phyloP scores from a whole-genome alignment of 2,888 invertebrate species.

The Brenthis daphne region DNA sequence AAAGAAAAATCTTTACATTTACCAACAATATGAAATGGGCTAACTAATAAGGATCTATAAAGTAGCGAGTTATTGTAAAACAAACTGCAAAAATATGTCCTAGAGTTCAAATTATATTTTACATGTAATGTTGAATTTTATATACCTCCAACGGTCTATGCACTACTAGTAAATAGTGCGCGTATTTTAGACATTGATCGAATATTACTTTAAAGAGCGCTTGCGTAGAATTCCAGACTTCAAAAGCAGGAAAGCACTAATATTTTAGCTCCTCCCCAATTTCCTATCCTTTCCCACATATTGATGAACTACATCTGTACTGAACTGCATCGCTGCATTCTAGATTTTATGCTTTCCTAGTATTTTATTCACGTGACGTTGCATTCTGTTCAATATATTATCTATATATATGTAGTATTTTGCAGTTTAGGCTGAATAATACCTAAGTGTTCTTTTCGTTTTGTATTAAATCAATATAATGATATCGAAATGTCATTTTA shows the following conservation, averaged over 20 bases:
- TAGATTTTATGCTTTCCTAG: conserved; percentile 12
- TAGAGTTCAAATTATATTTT: too few relatives aligned
- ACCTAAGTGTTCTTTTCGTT: too few relatives aligned
- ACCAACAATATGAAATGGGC: too few relatives aligned
- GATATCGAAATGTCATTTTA: too few relatives aligned
- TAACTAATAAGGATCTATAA: too few relatives aligned
- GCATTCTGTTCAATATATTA: conserved; percentile 7
- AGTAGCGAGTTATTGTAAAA: too few relatives aligned
- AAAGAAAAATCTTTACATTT: too few relatives aligned
- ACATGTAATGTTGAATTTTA: too few relatives aligned
- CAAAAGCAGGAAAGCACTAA: conserved; percentile 20
- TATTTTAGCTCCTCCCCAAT: conserved; percentile 14
- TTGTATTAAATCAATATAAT: too few relatives aligned
- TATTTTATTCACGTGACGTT: conserved; percentile 2
- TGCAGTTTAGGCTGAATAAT: not conserved
- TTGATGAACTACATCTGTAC: not conserved
- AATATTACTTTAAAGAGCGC: not conserved
- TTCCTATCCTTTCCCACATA: conserved; percentile 8
- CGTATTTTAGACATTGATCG: conserved; percentile 11
- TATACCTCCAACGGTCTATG: not conserved
- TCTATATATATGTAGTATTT: not conserved
- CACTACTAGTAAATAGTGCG: conserved; percentile 14
- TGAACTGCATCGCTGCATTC: conserved; percentile 9
- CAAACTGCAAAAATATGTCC: too few relatives aligned
- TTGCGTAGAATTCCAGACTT: conserved; percentile 17